Percentiles rank a stretch among this genome's conserved stretches.
Conservation (phyloP, 2,888 invertebrate genomes). For the Orthonychiurus folsomi region DNA sequence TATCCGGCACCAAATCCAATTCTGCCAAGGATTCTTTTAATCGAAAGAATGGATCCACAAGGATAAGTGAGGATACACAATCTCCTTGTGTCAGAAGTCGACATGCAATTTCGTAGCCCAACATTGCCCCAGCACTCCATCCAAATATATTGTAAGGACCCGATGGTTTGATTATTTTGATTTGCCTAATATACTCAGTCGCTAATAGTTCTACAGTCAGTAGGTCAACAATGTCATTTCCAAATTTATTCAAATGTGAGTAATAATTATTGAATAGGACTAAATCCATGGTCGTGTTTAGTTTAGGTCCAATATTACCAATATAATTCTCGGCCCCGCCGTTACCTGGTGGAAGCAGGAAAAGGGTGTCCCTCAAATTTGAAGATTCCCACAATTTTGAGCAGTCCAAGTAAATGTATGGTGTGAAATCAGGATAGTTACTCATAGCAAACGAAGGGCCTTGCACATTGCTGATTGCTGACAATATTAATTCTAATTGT, state of each 20-base stretch:
- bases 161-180: conserved; percentile 1
- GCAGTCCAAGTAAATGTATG: too few species aligned
- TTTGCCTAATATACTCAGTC: background rate
- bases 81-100: too few species aligned
- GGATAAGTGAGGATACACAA: too few species aligned
- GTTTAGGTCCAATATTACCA: conserved; percentile 7
- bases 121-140: conserved; percentile 16
- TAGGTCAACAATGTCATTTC: background rate
- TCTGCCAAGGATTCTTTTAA: too few species aligned
- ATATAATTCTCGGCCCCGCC: conserved; percentile 16
- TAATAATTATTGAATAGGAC: conserved; percentile 17
- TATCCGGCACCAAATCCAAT: too few species aligned
- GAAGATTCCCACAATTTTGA: too few species aligned
- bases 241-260: conserved; percentile 1
- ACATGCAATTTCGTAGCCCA: conserved; percentile 7
- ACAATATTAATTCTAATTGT: too few species aligned
- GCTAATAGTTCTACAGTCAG: background rate
- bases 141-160: conserved; percentile 14
- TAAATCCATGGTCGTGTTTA: background rate
- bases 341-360: conserved; percentile 16
- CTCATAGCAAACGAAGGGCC: too few species aligned
- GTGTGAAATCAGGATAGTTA: too few species aligned
- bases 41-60: too few species aligned
- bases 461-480: too few species aligned
- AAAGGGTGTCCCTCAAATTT: too few species aligned